phyloP scores from a whole-genome alignment of 2,113 vertebrate genomes.

The Corydoras sp. region DNA sequence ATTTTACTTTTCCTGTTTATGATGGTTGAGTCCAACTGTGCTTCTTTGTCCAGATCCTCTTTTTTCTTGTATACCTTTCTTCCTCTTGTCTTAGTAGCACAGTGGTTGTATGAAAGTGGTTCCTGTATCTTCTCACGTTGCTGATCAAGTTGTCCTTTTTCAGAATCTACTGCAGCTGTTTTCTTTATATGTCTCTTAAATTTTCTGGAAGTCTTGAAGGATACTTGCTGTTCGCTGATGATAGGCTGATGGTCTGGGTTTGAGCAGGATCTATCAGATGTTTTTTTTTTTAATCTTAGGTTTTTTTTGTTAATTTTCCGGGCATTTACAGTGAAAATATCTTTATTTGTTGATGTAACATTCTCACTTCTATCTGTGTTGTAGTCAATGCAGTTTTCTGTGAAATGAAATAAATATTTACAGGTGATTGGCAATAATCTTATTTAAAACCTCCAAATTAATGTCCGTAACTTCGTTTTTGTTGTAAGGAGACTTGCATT shows the following conservation, averaged over 20 bases:
- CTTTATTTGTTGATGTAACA: no score
- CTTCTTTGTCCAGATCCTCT: not conserved
- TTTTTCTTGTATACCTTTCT: not conserved
- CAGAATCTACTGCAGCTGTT: constrained; percentile 1
- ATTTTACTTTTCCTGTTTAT: not conserved
- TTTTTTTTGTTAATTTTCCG: constrained; percentile 40
- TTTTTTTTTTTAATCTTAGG: constrained; percentile 28
- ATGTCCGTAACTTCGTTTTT: no score
- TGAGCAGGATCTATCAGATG: constrained; percentile 6
- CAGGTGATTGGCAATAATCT: no score
- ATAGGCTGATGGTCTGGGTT: not conserved
- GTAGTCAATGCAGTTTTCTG: no score
- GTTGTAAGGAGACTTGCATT: no score
- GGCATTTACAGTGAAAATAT: not conserved
- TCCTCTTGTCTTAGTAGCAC: constrained; percentile 11
- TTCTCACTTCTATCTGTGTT: no score
- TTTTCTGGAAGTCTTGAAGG: not conserved
- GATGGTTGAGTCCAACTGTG: no score
- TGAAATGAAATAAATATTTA: no score
- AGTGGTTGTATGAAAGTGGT: not conserved
- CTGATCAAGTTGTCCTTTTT: constrained; percentile 2
- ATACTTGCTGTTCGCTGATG: not conserved
- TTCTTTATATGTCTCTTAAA: not conserved
- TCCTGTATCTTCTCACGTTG: constrained; percentile 13
- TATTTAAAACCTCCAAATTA: no score